Evolutionary conservation across 1,140 invertebrate genomes (phyloP).

Genomic region (Drosophila seguyi): DNA sequence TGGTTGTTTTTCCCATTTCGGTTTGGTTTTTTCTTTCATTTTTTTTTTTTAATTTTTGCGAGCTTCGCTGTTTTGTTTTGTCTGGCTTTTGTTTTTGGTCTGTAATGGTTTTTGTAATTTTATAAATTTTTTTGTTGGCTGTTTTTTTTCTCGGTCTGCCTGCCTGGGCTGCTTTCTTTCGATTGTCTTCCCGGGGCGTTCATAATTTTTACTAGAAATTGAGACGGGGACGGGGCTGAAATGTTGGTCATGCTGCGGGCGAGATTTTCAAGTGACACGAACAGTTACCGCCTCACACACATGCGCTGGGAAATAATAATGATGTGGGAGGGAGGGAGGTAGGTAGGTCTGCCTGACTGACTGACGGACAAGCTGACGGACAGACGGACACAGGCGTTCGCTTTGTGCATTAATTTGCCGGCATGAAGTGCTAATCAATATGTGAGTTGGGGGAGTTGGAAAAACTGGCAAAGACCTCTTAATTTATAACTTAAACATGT

Average conservation of each 20-base stretch:
- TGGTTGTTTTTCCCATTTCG: slow-evolving; percentile 11
- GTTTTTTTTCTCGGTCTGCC: slow-evolving; percentile 9
- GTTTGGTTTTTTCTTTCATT: background rate
- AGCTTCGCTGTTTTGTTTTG: slow-evolving; percentile 10
- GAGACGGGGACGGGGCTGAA: slow-evolving; percentile 28
- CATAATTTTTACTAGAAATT: slow-evolving; percentile 39
- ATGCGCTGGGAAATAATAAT: slow-evolving; percentile 5
- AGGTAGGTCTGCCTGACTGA: no score
- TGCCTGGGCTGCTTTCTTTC: slow-evolving; percentile 38
- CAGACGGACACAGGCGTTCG: slow-evolving; percentile 8
- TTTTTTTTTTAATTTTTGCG: background rate
- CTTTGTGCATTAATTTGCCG: slow-evolving; percentile 48
- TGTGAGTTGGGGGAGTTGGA: background rate
- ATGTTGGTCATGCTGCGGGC: slow-evolving; percentile 71
- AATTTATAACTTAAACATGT: slow-evolving; percentile 47
- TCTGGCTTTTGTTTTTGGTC: slow-evolving; percentile 37
- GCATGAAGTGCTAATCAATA: slow-evolving; percentile 61
- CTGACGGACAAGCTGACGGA: background rate
- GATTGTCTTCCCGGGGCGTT: slow-evolving; percentile 43
- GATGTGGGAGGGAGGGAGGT: slow-evolving; percentile 21
- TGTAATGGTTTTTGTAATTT: slow-evolving; percentile 60
- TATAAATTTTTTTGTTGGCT: slow-evolving; percentile 44
- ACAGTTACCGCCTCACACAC: slow-evolving; percentile 31
- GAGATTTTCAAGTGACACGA: slow-evolving; percentile 66
- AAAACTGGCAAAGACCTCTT: slow-evolving; percentile 35